phyloP scores from a whole-genome alignment of 2,113 vertebrate genomes.

The Eurypyga helias region DNA sequence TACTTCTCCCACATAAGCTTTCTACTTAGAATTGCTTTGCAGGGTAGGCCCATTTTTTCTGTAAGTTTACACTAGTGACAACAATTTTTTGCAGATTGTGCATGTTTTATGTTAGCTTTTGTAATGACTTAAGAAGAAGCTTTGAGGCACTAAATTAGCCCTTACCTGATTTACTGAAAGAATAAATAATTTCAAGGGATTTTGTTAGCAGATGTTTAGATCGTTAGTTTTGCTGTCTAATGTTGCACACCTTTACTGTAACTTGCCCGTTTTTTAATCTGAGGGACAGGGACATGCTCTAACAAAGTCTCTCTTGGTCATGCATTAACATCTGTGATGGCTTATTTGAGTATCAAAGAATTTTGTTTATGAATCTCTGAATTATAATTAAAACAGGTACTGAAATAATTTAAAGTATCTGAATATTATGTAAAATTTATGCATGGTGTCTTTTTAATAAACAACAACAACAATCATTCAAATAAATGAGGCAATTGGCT shows the following conservation, averaged over 20 bases:
- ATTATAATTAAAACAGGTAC: background rate
- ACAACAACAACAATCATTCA: constrained; percentile 23
- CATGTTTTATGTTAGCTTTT: background rate
- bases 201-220: background rate
- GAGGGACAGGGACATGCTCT: background rate
- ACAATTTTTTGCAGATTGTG: background rate
- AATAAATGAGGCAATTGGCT: constrained; percentile 45
- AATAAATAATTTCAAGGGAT: background rate
- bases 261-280: background rate
- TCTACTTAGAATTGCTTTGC: background rate
- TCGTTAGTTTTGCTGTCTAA: background rate
- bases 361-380: background rate
- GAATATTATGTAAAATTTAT: background rate
- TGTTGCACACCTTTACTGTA: background rate
- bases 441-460: constrained; percentile 32
- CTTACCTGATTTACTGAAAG: background rate
- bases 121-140: background rate
- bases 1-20: background rate
- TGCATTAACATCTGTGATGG: background rate
- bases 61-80: background rate
- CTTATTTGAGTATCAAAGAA: background rate
- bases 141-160: background rate
- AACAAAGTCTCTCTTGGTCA: background rate
- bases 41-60: background rate
- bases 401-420: background rate